phyloP scores from a whole-genome alignment of 1,140 invertebrate species.

The Drosophila paulistorum region DNA sequence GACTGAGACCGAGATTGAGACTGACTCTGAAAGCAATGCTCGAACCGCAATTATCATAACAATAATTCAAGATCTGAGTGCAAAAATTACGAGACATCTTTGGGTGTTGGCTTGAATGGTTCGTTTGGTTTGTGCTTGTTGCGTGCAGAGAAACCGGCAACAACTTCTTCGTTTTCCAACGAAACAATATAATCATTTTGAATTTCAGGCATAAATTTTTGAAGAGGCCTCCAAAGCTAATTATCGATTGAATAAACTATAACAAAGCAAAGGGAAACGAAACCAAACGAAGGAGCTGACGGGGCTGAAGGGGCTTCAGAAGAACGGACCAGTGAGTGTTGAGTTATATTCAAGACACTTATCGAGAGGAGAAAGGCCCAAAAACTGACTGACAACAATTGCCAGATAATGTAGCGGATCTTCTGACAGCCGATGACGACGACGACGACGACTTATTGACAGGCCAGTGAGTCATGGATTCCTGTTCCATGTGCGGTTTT shows the following conservation, averaged over 20 bases:
- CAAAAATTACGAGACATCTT: conserved; percentile 45
- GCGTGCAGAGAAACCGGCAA: conserved; percentile 4
- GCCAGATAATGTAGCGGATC: conserved; percentile 48
- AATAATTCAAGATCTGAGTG: conserved; percentile 72
- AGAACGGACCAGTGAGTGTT: not conserved
- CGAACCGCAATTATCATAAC: conserved; percentile 72
- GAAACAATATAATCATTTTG: conserved; percentile 80
- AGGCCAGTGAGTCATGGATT: conserved; percentile 47
- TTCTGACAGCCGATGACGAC: conserved; percentile 31
- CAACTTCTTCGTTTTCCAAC: conserved; percentile 29
- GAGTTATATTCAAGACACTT: conserved; percentile 26
- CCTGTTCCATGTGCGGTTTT: conserved; percentile 46
- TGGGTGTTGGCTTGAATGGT: conserved; percentile 23
- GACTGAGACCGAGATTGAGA: not conserved
- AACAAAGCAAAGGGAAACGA: conserved; percentile 33
- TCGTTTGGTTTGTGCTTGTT: conserved; percentile 16
- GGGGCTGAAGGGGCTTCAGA: not conserved
- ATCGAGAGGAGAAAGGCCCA: conserved; percentile 24
- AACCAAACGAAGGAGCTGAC: not conserved
- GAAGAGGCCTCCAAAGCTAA: conserved; percentile 47
- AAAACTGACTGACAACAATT: conserved; percentile 51
- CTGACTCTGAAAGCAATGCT: conserved; percentile 9
- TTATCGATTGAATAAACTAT: conserved; percentile 73
- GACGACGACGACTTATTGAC: conserved; percentile 65
- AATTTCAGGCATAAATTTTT: conserved; percentile 74